These are phyloP conservation scores for Pemphigus obesinymphae DNA, from an alignment of 1,140 invertebrate species.

Conservation along the genomic window DNA sequence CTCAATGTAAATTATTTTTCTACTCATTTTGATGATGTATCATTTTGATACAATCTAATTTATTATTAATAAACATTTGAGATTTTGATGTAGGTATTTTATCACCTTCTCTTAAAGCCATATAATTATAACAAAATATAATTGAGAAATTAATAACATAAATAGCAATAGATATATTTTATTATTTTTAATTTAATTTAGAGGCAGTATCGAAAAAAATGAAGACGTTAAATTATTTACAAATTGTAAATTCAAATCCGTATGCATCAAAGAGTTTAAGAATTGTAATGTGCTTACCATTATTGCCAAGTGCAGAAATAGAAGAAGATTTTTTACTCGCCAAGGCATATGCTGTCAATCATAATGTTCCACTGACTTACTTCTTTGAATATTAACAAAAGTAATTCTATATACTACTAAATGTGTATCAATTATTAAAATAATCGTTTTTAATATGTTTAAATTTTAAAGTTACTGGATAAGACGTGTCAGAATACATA, in stretches of 20 bases:
- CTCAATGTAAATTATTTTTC: not conserved
- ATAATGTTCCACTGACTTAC: not conserved
- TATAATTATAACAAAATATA: not conserved
- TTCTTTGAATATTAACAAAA: not conserved
- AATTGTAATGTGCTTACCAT: not conserved
- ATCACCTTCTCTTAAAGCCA: not conserved
- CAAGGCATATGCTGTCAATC: not conserved
- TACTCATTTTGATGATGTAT: too few species aligned
- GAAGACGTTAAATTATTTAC: not conserved
- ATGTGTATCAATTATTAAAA: not conserved
- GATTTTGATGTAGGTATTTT: too few species aligned
- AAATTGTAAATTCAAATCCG: not conserved
- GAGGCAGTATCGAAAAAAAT: not conserved
- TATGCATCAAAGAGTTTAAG: not conserved
- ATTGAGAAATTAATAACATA: too few species aligned
- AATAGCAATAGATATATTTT: not conserved
- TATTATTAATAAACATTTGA: too few species aligned
- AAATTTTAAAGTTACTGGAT: not conserved
- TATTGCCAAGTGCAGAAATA: not conserved
- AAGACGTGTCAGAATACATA: not conserved
- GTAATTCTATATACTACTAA: not conserved
- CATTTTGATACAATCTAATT: too few species aligned
- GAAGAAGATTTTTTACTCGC: not conserved
- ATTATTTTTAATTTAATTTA: not conserved
- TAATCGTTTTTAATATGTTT: not conserved